Percentiles rank a stretch among this genome's conserved stretches.
Evolutionary conservation across 2,888 invertebrate genomes (phyloP).

Genomic region (Xestoiulus laeticollis): DNA sequence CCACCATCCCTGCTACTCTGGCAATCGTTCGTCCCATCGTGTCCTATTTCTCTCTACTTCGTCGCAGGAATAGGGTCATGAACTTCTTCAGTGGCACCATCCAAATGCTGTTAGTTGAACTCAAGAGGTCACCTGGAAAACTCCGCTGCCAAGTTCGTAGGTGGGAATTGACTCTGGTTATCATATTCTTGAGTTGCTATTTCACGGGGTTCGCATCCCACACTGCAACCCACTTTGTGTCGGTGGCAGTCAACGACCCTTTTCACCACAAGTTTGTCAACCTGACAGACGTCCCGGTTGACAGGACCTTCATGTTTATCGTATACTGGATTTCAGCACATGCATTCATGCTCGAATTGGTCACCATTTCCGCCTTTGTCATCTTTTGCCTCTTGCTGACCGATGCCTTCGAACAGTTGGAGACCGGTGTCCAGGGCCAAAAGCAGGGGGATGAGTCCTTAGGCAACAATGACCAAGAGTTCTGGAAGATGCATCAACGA

Average conservation of each 20-base stretch:
- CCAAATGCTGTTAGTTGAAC: not conserved
- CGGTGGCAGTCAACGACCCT: not conserved
- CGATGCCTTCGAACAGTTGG: not conserved
- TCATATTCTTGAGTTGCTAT: not conserved
- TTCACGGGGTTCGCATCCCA: not conserved
- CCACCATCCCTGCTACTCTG: not conserved
- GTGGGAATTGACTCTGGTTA: not conserved
- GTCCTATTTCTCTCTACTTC: not conserved
- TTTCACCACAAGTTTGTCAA: not conserved
- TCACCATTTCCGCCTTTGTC: not conserved
- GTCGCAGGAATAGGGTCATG: not conserved
- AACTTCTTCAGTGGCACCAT: not conserved
- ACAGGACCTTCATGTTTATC: not conserved
- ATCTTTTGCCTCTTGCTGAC: not conserved
- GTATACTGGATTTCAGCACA: not conserved
- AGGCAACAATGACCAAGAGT: not conserved
- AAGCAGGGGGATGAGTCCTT: not conserved
- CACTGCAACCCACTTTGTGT: not conserved
- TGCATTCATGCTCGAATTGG: not conserved
- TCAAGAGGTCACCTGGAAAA: not conserved
- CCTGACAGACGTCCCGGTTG: not conserved
- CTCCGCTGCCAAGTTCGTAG: not conserved
- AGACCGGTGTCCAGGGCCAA: not conserved
- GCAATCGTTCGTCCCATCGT: conserved; percentile 17
- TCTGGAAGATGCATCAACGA: not conserved